Evolutionary conservation across 1,140 invertebrate genomes (phyloP).

Genomic region (Sesamia nonagrioides): DNA sequence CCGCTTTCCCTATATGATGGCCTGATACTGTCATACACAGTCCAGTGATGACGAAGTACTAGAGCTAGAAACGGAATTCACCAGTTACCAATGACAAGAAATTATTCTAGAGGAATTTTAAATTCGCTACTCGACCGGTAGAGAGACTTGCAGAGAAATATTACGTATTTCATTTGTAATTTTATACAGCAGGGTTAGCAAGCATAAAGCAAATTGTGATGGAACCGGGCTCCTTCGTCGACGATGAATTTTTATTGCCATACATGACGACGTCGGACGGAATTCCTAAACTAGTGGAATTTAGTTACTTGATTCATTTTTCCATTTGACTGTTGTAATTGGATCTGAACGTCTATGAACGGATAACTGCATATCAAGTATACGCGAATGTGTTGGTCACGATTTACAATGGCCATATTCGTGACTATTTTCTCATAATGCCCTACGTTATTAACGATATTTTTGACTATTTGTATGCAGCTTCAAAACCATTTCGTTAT

Average conservation of each 20-base stretch:
- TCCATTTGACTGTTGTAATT: constrained; percentile 27
- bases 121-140: not conserved
- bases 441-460: not conserved
- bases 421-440: constrained; percentile 13
- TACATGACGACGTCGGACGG: constrained; percentile 37
- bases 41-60: constrained; percentile 19
- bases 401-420: not conserved
- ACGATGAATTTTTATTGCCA: constrained; percentile 45
- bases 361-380: not conserved
- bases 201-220: constrained; percentile 43
- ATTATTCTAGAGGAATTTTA: not conserved
- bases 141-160: constrained; percentile 10
- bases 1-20: constrained; percentile 17
- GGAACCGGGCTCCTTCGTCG: constrained; percentile 35
- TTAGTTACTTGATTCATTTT: constrained; percentile 16
- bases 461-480: not conserved
- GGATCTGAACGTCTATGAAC: constrained; percentile 12
- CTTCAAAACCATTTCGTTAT: not conserved
- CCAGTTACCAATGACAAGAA: not conserved
- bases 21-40: constrained; percentile 35
- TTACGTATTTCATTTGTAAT: constrained; percentile 38
- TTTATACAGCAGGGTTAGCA: constrained; percentile 26
- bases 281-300: constrained; percentile 39
- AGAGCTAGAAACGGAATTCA: constrained; percentile 9
- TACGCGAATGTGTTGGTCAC: constrained; percentile 10